Conservation (phyloP, 1,140 invertebrate genomes). For the Wiebesia pumilae region DNA sequence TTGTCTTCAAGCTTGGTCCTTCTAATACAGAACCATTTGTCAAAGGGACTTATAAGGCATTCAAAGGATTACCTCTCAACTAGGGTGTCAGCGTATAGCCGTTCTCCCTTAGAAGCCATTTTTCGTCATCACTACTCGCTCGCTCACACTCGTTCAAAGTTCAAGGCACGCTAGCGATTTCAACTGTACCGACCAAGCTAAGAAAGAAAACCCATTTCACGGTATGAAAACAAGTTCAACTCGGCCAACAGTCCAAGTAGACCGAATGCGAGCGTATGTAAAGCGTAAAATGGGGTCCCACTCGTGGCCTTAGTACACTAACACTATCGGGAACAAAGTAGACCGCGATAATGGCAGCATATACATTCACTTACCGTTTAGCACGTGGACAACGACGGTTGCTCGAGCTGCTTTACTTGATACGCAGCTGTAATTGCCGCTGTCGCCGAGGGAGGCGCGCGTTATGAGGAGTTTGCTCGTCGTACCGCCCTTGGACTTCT, state of each 20-base stretch:
- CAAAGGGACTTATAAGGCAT: conserved; percentile 4
- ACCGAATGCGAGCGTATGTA: neutral
- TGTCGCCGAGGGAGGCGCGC: conserved; percentile 86
- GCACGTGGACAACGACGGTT: conserved; percentile 89
- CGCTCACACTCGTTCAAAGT: neutral
- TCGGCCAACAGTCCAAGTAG: neutral
- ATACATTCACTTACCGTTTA: conserved; percentile 82
- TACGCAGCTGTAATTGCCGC: conserved; percentile 91
- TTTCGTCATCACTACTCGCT: neutral
- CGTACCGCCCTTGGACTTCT: conserved; percentile 89
- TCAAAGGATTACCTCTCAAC: conserved; percentile 3
- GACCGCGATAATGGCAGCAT: neutral
- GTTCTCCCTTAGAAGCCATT: neutral
- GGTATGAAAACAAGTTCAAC: neutral
- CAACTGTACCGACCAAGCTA: neutral
- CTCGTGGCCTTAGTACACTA: too few species aligned
- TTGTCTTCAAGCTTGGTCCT: neutral
- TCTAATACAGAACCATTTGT: neutral
- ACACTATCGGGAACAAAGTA: neutral
- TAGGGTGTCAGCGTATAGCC: neutral
- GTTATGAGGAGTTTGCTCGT: conserved; percentile 91
- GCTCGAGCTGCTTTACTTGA: conserved; percentile 89
- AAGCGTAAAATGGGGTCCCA: neutral
- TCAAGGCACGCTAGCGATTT: neutral
- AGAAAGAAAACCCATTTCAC: neutral